phyloP scores from a whole-genome alignment of 2,888 invertebrate genomes.

The Diaphora mendica region DNA sequence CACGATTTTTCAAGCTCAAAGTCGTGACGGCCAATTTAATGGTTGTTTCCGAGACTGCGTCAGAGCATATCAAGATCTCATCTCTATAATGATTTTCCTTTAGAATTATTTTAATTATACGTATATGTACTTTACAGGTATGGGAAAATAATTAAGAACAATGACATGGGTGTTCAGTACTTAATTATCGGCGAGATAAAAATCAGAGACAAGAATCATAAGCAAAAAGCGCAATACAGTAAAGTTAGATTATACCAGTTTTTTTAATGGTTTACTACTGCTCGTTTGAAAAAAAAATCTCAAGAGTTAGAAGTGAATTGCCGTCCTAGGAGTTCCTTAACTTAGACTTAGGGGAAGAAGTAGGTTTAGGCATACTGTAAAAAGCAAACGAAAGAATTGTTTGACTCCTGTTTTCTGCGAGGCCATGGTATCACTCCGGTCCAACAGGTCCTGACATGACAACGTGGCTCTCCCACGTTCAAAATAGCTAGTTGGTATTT shows the following conservation, averaged over 20 bases:
- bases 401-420: too few relatives aligned
- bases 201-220: background rate
- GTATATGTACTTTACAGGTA: slow-evolving; percentile 1
- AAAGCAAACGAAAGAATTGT: too few relatives aligned
- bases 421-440: too few relatives aligned
- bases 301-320: too few relatives aligned
- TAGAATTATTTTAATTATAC: slow-evolving; percentile 9
- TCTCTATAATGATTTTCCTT: slow-evolving; percentile 25
- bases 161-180: background rate
- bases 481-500: background rate
- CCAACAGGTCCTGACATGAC: too few relatives aligned
- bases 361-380: too few relatives aligned
- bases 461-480: too few relatives aligned
- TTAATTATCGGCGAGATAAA: background rate
- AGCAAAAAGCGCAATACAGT: background rate
- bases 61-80: slow-evolving; percentile 23
- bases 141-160: background rate
- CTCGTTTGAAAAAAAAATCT: too few relatives aligned
- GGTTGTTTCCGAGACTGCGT: slow-evolving; percentile 29
- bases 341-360: too few relatives aligned
- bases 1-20: slow-evolving; percentile 41
- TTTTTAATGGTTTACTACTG: too few relatives aligned
- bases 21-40: slow-evolving; percentile 41
- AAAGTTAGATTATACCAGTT: background rate
- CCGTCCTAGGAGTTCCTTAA: too few relatives aligned